A percentile compares a stretch with the other conserved stretches of the same genome.
phyloP scores from a whole-genome alignment of 2,113 vertebrate genomes.

The Salvator merianae region DNA sequence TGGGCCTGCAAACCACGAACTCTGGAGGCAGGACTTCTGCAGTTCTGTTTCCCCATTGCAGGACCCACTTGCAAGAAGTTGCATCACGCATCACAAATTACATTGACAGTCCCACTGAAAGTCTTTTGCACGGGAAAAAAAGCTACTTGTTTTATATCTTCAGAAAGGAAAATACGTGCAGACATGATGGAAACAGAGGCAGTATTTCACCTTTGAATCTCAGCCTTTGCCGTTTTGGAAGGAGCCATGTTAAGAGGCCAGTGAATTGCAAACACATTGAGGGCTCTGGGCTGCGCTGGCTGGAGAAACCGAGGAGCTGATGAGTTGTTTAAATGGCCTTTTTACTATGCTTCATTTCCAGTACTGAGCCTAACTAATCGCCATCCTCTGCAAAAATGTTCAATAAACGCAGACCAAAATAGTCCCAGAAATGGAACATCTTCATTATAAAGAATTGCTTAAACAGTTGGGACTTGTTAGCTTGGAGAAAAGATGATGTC shows the following conservation, averaged over 20 bases:
- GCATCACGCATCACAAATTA: not conserved
- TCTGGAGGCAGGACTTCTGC: constrained; percentile 5
- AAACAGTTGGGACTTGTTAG: not conserved
- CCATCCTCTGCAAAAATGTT: not conserved
- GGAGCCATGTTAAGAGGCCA: constrained; percentile 39
- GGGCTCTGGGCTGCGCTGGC: constrained; percentile 43
- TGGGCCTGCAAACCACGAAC: not conserved
- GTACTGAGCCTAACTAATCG: accelerated
- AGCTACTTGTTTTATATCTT: constrained; percentile 16
- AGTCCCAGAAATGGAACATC: not conserved
- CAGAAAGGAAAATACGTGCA: constrained; percentile 45
- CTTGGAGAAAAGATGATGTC: not conserved
- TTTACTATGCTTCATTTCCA: constrained; percentile 45
- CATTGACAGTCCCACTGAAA: not conserved
- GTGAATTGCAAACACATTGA: constrained; percentile 54
- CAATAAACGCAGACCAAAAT: not conserved
- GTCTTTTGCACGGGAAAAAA: constrained; percentile 16
- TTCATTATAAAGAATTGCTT: not conserved
- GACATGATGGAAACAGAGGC: constrained; percentile 40
- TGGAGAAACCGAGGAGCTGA: constrained; percentile 19
- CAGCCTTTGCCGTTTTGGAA: not conserved
- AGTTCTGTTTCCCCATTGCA: not conserved
- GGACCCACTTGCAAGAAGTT: not conserved
- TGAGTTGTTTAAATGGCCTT: constrained; percentile 51
- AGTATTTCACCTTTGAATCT: constrained; percentile 53